Evolutionary conservation across 2,113 vertebrate species (phyloP).

Genomic region (Bujurquina vittata): DNA sequence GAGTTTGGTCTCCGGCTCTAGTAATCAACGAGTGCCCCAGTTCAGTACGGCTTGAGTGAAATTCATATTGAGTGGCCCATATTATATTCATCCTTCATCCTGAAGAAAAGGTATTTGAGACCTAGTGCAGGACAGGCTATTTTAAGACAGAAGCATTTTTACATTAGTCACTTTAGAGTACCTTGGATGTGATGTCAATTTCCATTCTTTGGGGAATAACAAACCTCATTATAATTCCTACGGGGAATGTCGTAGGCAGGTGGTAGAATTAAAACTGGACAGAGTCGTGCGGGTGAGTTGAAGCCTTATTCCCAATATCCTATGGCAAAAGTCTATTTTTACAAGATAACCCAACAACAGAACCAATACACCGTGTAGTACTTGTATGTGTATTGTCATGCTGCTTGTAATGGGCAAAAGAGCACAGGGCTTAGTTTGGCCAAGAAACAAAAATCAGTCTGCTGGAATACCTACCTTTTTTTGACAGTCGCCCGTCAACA

Average conservation of each 20-base stretch:
- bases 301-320: slow-evolving; percentile 6
- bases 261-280: slow-evolving; percentile 55
- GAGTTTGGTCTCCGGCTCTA: slow-evolving; percentile 44
- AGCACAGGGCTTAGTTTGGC: slow-evolving; percentile 17
- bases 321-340: not conserved
- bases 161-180: slow-evolving; percentile 66
- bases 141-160: slow-evolving; percentile 65
- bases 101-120: slow-evolving; percentile 45
- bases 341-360: not conserved
- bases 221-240: slow-evolving; percentile 69
- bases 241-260: slow-evolving; percentile 20
- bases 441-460: slow-evolving; percentile 67
- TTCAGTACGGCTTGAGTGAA: slow-evolving; percentile 56
- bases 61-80: slow-evolving; percentile 61
- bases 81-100: slow-evolving; percentile 67
- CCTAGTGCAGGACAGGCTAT: slow-evolving; percentile 56
- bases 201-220: slow-evolving; percentile 58
- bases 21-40: slow-evolving; percentile 65
- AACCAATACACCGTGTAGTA: not conserved
- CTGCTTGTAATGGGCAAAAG: slow-evolving; percentile 1
- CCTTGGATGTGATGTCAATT: slow-evolving; percentile 67
- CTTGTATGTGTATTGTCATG: not conserved
- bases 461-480: slow-evolving; percentile 46
- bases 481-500: slow-evolving; percentile 57
- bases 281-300: slow-evolving; percentile 20